phyloP scores from a whole-genome alignment of 2,888 invertebrate genomes.

The Boloria euphrosyne region DNA sequence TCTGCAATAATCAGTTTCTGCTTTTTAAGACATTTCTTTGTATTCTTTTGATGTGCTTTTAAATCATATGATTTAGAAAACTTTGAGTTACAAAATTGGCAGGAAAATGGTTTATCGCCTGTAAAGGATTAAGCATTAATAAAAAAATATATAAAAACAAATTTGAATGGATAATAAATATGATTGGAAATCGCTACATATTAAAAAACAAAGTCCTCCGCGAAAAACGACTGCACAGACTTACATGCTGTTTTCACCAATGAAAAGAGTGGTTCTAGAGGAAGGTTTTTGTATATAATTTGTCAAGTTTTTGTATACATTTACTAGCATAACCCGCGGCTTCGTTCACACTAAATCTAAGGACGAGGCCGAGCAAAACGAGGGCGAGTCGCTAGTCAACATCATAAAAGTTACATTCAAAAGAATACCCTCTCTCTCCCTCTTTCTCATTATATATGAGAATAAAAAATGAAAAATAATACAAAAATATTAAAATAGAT shows the following conservation, averaged over 20 bases:
- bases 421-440: not conserved
- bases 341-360: no score
- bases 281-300: no score
- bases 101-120: constrained; percentile 53
- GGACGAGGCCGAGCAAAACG: no score
- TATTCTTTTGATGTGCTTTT: constrained; percentile 45
- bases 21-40: constrained; percentile 42
- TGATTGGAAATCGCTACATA: no score
- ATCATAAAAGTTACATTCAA: not conserved
- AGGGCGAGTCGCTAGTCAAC: no score
- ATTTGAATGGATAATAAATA: not conserved
- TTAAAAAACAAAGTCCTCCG: no score
- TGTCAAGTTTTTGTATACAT: no score
- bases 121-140: constrained; percentile 42
- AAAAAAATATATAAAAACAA: not conserved
- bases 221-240: no score
- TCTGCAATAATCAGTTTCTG: constrained; percentile 22
- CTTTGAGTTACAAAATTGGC: constrained; percentile 50
- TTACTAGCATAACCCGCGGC: no score
- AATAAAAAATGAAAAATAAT: not conserved
- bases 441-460: not conserved
- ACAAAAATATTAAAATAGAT: no score
- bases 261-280: no score
- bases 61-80: constrained; percentile 47
- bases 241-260: no score